Base-by-base conservation (phyloP, 2,797 vertebrate species). In the Etheostoma perlongum region DNA sequence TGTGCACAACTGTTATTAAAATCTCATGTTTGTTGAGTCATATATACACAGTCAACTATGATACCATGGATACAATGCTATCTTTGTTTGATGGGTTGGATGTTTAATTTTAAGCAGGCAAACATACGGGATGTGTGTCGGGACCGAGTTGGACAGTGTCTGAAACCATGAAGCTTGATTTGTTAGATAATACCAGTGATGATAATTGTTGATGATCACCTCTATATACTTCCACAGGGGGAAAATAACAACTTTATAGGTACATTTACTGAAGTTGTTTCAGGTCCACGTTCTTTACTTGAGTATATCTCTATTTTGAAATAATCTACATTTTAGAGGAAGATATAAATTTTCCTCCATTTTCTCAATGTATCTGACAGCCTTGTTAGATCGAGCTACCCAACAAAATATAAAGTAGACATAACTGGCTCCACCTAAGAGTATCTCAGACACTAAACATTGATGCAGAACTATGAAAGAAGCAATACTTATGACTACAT, bases 1-100 rank as follows among this genome's bases (percentile, higher is more conserved):
- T 62, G 65, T 72, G 47, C 13, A 71, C 75, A 71, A 40, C 16
- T 42, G 25, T 18, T 49, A 2, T n/a, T 73, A 25, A 57, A 72
- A 67, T 47, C 42, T 71, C 7, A 44, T 66, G 60, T 71, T 75
- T 78, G 74, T 51, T 68, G 73, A 83, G 75, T 81, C 72, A 78
- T 62, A 21, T 40, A 44, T 44, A 44, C 33, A 72, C 30, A 36
- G 67, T 81, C 72, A 68, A 33, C 57, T 52, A 27, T 71, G 44
- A 52, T 13, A 13, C 36, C 36, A 58, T 76, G 60, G 68, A 74
- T 67, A 78, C 74, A n/a, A 5, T 53, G 47, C 6, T 53, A 21
- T 61, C 49, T 62, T 72, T 81, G 55, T 76, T 83, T 83, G 54
- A 61, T 63, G 15, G 44, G 30, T 23, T 67, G 33, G 52, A 64